phyloP scores from a whole-genome alignment of 2,113 vertebrate species.

The Numenius arquata region DNA sequence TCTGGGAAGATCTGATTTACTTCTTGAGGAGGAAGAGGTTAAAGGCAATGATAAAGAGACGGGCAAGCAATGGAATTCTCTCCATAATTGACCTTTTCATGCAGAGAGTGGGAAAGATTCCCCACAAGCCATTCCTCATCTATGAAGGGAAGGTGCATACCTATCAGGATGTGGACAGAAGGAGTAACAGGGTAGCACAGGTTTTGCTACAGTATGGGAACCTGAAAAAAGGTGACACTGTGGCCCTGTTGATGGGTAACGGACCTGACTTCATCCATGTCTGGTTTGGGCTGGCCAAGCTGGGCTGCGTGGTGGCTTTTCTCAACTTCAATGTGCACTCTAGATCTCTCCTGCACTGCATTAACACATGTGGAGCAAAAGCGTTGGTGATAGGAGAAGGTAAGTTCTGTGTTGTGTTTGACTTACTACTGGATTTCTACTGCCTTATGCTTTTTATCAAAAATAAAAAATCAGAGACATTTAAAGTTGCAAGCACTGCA shows the following conservation, averaged over 20 bases:
- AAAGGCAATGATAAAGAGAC: neutral
- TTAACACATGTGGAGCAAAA: conserved; percentile 75
- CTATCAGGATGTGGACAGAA: conserved; percentile 78
- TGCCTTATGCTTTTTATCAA: neutral
- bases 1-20: conserved; percentile 80
- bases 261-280: conserved; percentile 83
- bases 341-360: conserved; percentile 77
- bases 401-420: conserved; percentile 23
- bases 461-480: neutral
- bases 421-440: neutral
- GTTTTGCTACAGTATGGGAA: conserved; percentile 65
- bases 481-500: neutral
- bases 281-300: conserved; percentile 83
- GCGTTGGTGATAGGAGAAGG: conserved; percentile 80
- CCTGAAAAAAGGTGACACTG: conserved; percentile 74
- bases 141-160: conserved; percentile 73
- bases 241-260: conserved; percentile 85
- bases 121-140: conserved; percentile 81
- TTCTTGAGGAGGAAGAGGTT: conserved; percentile 64
- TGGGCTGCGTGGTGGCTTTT: conserved; percentile 82
- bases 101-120: conserved; percentile 66
- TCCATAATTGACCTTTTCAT: conserved; percentile 74
- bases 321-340: conserved; percentile 81
- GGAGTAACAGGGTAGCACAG: conserved; percentile 77
- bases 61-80: conserved; percentile 11